Percentiles rank a stretch among this genome's conserved stretches.
phyloP scores from a whole-genome alignment of 2,888 invertebrate species.

The Plutella xylostella region DNA sequence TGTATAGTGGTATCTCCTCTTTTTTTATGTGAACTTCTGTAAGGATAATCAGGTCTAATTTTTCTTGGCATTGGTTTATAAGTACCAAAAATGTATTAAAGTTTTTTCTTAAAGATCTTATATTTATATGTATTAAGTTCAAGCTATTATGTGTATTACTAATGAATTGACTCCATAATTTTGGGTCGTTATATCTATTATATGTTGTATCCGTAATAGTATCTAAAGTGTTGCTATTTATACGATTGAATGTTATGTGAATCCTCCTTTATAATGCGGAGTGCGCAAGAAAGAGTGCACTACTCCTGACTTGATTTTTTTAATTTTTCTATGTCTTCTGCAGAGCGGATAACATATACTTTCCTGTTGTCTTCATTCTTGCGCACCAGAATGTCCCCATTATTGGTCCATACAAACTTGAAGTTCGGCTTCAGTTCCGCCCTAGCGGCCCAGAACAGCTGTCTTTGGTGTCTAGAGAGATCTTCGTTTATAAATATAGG shows the following conservation, averaged over 20 bases:
- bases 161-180: neutral
- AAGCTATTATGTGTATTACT: neutral
- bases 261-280: neutral
- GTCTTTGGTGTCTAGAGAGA: neutral
- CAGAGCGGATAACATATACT: conserved; percentile 8
- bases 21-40: conserved; percentile 1
- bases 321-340: neutral
- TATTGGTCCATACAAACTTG: conserved; percentile 13
- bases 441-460: conserved; percentile 2
- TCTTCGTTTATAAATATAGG: conserved; percentile 4
- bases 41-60: neutral
- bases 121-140: conserved; percentile 1
- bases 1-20: neutral
- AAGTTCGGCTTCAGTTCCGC: conserved; percentile 5
- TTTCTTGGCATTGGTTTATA: neutral
- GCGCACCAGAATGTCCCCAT: conserved; percentile 10
- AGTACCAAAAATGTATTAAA: neutral
- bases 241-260: neutral
- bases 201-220: too few relatives aligned
- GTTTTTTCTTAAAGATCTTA: neutral
- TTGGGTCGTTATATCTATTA: neutral
- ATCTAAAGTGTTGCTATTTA: neutral
- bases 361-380: conserved; percentile 11
- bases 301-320: neutral
- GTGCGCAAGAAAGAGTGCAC: neutral